Conservation (phyloP, 2,113 vertebrate species). For the Ursus arctos region DNA sequence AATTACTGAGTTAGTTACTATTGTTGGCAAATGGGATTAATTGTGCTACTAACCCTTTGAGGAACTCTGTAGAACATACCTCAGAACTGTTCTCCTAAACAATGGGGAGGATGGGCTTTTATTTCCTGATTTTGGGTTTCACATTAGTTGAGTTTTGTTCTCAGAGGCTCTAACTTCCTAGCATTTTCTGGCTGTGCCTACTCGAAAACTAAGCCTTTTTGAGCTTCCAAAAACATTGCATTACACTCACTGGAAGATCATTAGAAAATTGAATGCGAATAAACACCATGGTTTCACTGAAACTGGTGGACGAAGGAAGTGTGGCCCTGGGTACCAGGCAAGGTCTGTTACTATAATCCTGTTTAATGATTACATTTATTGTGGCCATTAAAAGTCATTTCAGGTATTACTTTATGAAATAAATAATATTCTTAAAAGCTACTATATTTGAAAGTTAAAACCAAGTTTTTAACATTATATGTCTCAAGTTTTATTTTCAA, state of each 20-base stretch:
- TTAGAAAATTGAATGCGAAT: background rate
- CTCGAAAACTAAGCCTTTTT: background rate
- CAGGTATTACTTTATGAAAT: background rate
- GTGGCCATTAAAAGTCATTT: background rate
- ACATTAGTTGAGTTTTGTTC: background rate
- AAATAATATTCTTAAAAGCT: background rate
- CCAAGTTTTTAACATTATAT: background rate
- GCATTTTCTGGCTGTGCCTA: background rate
- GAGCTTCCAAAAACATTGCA: background rate
- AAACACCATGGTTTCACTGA: background rate
- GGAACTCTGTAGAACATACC: background rate
- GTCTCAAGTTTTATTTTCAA: background rate
- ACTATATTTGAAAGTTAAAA: background rate
- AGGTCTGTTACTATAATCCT: background rate
- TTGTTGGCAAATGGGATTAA: background rate
- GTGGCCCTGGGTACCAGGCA: no score
- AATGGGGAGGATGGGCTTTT: background rate
- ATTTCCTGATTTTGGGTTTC: background rate
- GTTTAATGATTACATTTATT: background rate
- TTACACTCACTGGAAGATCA: background rate
- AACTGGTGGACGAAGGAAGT: background rate
- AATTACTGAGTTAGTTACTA: background rate
- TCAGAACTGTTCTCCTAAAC: background rate
- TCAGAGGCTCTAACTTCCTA: background rate
- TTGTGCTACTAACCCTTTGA: background rate